Conservation (phyloP, 2,113 vertebrate genomes). For the Cryptomyrus ogoouensis region DNA sequence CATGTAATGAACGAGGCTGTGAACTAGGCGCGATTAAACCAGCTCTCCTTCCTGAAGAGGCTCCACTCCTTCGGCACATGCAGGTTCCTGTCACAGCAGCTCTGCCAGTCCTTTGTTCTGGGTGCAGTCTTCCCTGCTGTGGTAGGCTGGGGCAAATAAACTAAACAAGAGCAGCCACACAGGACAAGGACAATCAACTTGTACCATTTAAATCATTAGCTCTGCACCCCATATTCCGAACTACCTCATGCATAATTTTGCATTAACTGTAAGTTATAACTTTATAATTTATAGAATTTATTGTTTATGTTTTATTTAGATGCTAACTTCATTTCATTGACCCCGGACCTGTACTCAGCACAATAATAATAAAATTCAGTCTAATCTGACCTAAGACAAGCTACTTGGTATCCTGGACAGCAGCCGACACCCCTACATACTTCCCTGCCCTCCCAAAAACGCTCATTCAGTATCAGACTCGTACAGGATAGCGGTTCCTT, state of each 20-base stretch:
- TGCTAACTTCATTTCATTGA: neutral
- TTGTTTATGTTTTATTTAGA: neutral
- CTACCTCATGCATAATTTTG: neutral
- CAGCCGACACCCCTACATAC: neutral
- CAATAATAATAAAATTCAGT: neutral
- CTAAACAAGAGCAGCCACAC: neutral
- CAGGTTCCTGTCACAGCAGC: neutral
- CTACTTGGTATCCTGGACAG: neutral
- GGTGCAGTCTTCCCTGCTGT: neutral
- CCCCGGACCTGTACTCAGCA: neutral
- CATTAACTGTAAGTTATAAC: neutral
- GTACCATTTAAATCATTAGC: neutral
- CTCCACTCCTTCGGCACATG: neutral
- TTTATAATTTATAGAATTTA: neutral
- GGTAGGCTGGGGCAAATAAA: neutral
- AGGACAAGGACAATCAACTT: neutral
- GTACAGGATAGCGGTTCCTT: neutral
- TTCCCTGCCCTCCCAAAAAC: neutral
- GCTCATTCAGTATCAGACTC: neutral
- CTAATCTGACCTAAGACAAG: neutral
- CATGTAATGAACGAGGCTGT: neutral
- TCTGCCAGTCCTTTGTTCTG: neutral
- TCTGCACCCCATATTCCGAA: neutral
- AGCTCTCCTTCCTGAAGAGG: neutral
- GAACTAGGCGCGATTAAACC: neutral